Evolutionary conservation across 2,888 invertebrate species (phyloP).

Genomic region (Drosophila mimetica): DNA sequence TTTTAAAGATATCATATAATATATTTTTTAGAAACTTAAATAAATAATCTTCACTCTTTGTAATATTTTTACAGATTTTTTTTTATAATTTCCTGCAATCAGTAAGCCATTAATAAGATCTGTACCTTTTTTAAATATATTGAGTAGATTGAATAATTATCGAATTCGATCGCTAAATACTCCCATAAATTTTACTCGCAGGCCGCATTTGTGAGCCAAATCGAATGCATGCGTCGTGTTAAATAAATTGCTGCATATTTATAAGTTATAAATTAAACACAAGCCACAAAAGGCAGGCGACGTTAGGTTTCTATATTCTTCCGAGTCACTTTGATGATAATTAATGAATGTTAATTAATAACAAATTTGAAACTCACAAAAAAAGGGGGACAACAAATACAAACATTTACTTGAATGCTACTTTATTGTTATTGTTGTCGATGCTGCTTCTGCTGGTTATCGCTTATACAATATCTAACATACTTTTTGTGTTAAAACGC

Average conservation of each 20-base stretch:
- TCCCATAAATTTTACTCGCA: conserved; percentile 25
- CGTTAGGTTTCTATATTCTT: conserved; percentile 51
- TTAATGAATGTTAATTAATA: conserved; percentile 75
- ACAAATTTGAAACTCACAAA: conserved; percentile 60
- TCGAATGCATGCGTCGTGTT: conserved; percentile 41
- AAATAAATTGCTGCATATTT: conserved; percentile 66
- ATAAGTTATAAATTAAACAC: conserved; percentile 67
- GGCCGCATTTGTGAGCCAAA: conserved; percentile 11
- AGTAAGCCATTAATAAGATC: background rate
- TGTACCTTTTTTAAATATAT: background rate
- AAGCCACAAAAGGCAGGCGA: conserved; percentile 57
- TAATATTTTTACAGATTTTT: too few relatives aligned
- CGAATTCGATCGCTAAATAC: conserved; percentile 30
- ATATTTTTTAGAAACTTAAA: background rate
- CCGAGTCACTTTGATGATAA: conserved; percentile 60
- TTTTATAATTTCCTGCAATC: too few relatives aligned
- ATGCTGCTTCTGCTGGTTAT: conserved; percentile 28
- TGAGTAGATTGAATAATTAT: conserved; percentile 2
- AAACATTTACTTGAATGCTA: conserved; percentile 52
- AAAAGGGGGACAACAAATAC: conserved; percentile 30
- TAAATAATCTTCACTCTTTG: too few relatives aligned
- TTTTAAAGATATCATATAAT: background rate
- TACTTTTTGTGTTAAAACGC: conserved; percentile 68
- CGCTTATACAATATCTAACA: conserved; percentile 56
- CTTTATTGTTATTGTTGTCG: conserved; percentile 33